These are phyloP conservation scores for Hyperoplus lanceolatus DNA, from an alignment of 2,797 vertebrate genomes.

Conservation along the genomic window DNA sequence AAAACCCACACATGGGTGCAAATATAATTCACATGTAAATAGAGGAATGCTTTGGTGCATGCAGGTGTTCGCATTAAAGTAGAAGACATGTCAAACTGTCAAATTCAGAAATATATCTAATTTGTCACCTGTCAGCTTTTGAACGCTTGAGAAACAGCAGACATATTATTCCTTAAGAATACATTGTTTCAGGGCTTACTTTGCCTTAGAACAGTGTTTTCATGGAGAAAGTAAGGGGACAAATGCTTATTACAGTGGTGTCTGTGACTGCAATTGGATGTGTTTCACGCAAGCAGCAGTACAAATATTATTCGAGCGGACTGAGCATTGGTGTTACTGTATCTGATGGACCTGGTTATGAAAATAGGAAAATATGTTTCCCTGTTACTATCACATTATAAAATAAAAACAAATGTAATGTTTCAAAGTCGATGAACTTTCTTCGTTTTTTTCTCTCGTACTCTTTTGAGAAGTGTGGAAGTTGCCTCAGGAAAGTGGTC, in stretches of 20 bases:
- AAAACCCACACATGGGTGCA: slow-evolving; percentile 23
- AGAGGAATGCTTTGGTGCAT: neutral
- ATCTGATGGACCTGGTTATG: neutral
- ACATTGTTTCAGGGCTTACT: slow-evolving; percentile 9
- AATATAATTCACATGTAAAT: slow-evolving; percentile 22
- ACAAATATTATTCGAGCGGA: slow-evolving; percentile 12
- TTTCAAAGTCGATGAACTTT: slow-evolving; percentile 25
- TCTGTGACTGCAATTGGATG: slow-evolving; percentile 20
- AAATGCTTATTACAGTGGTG: slow-evolving; percentile 34
- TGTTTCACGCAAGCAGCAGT: slow-evolving; percentile 10
- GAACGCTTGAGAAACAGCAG: slow-evolving; percentile 34
- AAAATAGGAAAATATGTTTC: slow-evolving; percentile 27
- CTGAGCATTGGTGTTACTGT: slow-evolving; percentile 10
- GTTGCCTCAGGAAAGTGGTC: slow-evolving; percentile 50
- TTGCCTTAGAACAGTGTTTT: slow-evolving; percentile 2
- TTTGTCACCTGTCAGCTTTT: slow-evolving; percentile 26
- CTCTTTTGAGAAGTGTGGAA: slow-evolving; percentile 35
- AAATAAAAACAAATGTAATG: neutral
- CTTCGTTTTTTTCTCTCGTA: slow-evolving; percentile 2
- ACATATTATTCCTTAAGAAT: slow-evolving; percentile 28
- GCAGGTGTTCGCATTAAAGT: slow-evolving; percentile 5
- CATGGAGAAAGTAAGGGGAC: slow-evolving; percentile 3
- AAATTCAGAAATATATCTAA: slow-evolving; percentile 16
- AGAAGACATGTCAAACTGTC: slow-evolving; percentile 17
- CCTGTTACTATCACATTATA: neutral